Conservation (phyloP, 2,888 invertebrate species). For the Sinodicranocentrus sp. region DNA sequence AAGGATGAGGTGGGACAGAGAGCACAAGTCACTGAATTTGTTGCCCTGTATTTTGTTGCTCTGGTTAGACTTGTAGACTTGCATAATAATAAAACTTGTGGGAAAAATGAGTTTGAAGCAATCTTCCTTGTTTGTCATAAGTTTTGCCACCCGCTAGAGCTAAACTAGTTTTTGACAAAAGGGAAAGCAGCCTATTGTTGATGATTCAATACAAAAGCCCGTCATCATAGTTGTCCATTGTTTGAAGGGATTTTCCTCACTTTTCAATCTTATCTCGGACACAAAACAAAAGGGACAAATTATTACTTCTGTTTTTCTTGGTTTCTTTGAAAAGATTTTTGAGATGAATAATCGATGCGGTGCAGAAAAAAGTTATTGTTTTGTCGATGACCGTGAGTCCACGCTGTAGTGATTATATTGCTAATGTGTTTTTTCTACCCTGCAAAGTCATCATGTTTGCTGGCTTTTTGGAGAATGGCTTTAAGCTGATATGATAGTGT, state of each 20-base stretch:
- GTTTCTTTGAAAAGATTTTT: background rate
- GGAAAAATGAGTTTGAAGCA: too few species aligned
- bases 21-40: conserved; percentile 40
- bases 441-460: conserved; percentile 60
- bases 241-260: background rate
- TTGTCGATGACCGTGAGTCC: too few species aligned
- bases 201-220: background rate
- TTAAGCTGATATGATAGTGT: background rate
- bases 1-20: background rate
- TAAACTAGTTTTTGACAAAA: background rate
- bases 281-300: conserved; percentile 39
- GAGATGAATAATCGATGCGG: background rate
- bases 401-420: background rate
- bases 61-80: too few species aligned
- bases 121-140: too few species aligned
- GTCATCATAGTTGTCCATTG: background rate
- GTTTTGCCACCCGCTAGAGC: too few species aligned
- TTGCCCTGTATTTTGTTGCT: conserved; percentile 4
- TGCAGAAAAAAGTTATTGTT: too few species aligned
- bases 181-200: conserved; percentile 5
- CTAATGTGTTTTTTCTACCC: conserved; percentile 36
- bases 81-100: conserved; percentile 8
- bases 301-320: conserved; percentile 23
- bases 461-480: conserved; percentile 26
- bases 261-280: background rate